A percentile compares a stretch with the other conserved stretches of the same genome.
phyloP scores from a whole-genome alignment of 2,113 vertebrate genomes.

The Calonectris borealis region DNA sequence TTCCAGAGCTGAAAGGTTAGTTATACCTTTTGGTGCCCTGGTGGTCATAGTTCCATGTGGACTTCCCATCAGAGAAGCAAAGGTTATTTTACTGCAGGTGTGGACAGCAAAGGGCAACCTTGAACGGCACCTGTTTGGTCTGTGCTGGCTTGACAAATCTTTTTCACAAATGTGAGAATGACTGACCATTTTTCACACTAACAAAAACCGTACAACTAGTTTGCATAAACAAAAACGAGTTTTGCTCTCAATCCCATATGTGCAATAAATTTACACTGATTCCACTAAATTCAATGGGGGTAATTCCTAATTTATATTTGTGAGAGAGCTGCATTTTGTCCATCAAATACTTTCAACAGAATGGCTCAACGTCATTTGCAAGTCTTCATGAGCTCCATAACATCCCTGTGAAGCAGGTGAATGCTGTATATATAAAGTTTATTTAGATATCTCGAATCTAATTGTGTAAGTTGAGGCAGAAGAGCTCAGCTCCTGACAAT shows the following conservation, averaged over 20 bases:
- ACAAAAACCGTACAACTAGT: background rate
- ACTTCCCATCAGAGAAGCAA: slow-evolving; percentile 21
- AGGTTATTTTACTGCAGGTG: slow-evolving; percentile 43
- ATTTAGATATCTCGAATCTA: background rate
- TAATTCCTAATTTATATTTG: background rate
- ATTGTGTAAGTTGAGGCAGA: background rate
- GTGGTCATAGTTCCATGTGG: background rate
- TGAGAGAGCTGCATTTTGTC: background rate
- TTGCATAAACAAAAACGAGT: background rate
- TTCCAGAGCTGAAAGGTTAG: background rate
- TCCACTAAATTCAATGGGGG: background rate
- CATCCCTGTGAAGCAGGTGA: background rate
- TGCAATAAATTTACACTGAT: background rate
- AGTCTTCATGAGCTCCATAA: background rate
- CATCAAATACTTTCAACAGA: background rate
- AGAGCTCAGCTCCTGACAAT: background rate
- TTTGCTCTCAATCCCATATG: background rate
- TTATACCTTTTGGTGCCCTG: background rate
- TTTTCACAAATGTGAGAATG: slow-evolving; percentile 25
- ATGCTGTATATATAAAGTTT: background rate
- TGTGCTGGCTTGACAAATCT: slow-evolving; percentile 13
- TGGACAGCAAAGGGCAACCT: slow-evolving; percentile 36
- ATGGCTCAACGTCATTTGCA: background rate
- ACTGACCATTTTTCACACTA: background rate
- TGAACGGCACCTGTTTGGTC: slow-evolving; percentile 17